Evolutionary conservation across 1,140 invertebrate species (phyloP).

Genomic region (Heliothis virescens): DNA sequence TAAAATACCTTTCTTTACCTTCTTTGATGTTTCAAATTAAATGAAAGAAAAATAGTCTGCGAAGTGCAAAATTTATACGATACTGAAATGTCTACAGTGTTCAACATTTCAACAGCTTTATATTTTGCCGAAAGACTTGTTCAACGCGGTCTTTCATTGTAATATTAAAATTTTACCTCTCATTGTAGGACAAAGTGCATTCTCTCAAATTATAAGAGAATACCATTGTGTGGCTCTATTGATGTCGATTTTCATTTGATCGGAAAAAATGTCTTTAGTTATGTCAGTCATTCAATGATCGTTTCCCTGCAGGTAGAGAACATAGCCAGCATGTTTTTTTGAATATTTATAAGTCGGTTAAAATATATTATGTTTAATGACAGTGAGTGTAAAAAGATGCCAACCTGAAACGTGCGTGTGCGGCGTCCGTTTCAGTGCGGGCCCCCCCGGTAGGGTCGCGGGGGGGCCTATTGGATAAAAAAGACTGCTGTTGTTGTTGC

Average conservation of each 20-base stretch:
- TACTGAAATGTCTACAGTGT: slow-evolving; percentile 58
- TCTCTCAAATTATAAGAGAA: background rate
- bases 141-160: slow-evolving; percentile 2
- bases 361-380: no score
- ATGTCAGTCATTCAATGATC: background rate
- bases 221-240: background rate
- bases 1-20: slow-evolving; percentile 24
- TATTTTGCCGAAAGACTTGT: slow-evolving; percentile 58
- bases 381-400: slow-evolving; percentile 50
- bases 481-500: slow-evolving; percentile 80
- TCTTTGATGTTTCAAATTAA: slow-evolving; percentile 31
- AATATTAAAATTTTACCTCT: background rate
- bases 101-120: slow-evolving; percentile 60
- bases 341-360: no score
- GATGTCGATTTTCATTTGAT: slow-evolving; percentile 1
- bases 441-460: slow-evolving; percentile 85
- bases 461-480: slow-evolving; percentile 87
- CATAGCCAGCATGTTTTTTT: no score
- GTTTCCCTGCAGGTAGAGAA: no score
- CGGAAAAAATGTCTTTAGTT: background rate
- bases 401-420: slow-evolving; percentile 85
- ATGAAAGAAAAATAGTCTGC: slow-evolving; percentile 36
- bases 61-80: slow-evolving; percentile 67
- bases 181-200: background rate
- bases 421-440: slow-evolving; percentile 86